Evolutionary conservation across 2,113 vertebrate species (phyloP).

Genomic region (Siniperca chuatsi): DNA sequence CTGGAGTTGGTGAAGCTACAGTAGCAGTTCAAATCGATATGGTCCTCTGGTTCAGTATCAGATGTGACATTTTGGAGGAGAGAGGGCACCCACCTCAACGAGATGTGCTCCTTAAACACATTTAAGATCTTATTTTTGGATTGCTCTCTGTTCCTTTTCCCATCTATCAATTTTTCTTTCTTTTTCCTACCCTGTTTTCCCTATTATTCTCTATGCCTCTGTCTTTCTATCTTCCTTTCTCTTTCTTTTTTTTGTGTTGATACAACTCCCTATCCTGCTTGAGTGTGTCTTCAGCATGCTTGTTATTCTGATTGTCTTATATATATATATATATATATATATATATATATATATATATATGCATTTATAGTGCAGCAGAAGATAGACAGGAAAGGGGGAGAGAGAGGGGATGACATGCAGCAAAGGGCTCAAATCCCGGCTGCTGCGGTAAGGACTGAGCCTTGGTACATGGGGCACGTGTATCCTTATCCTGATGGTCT

Average conservation of each 20-base stretch:
- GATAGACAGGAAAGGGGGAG: no score
- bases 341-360: no score
- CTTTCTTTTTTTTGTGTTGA: neutral
- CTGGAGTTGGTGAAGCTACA: constrained; percentile 16
- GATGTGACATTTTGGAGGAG: constrained; percentile 44
- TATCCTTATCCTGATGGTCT: constrained; percentile 8
- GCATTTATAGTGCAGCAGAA: no score
- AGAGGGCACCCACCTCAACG: constrained; percentile 15
- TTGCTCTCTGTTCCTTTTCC: neutral
- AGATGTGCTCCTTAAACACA: constrained; percentile 25
- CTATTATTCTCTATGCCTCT: neutral
- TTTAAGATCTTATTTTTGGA: constrained; percentile 32
- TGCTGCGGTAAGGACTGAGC: no score
- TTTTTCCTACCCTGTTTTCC: neutral
- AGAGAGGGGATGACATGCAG: no score
- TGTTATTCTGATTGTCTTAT: constrained; percentile 26
- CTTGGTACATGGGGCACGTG: no score
- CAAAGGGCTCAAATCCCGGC: no score
- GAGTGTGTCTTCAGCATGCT: constrained; percentile 9
- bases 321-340: no score
- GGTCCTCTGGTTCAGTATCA: constrained; percentile 32
- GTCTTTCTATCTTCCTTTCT: neutral
- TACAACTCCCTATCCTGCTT: neutral
- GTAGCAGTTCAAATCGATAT: constrained; percentile 36
- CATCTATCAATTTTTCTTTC: neutral